Evolutionary conservation across 2,888 invertebrate genomes (phyloP).

Genomic region (Cheilosia scutellata): DNA sequence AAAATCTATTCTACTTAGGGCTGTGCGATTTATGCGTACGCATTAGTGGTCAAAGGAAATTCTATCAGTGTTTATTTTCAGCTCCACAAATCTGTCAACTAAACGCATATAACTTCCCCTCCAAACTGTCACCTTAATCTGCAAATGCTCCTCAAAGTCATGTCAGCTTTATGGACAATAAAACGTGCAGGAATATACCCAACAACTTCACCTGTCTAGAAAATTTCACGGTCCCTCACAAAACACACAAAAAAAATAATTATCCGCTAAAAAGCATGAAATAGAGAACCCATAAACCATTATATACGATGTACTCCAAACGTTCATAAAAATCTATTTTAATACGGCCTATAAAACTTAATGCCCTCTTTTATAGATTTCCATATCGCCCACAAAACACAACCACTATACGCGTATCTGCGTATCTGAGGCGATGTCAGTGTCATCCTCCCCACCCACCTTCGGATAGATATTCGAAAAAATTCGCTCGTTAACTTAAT

Average conservation of each 20-base stretch:
- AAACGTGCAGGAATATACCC: slow-evolving; percentile 17
- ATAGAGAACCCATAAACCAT: slow-evolving; percentile 43
- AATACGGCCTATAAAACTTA: slow-evolving; percentile 45
- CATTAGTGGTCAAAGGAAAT: no score
- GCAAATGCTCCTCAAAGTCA: slow-evolving; percentile 9
- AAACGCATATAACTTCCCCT: background rate
- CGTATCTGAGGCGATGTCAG: slow-evolving; percentile 2
- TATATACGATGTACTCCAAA: slow-evolving; percentile 22
- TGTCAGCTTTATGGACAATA: slow-evolving; percentile 1
- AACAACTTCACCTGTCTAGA: slow-evolving; percentile 29
- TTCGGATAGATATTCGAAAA: slow-evolving; percentile 31
- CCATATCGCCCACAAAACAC: slow-evolving; percentile 31
- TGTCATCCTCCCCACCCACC: background rate
- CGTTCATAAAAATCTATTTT: slow-evolving; percentile 65
- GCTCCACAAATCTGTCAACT: no score
- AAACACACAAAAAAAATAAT: slow-evolving; percentile 11
- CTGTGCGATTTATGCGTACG: no score
- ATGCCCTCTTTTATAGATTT: slow-evolving; percentile 41
- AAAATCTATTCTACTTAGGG: no score
- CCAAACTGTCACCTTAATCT: slow-evolving; percentile 25
- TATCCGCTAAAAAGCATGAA: slow-evolving; percentile 54
- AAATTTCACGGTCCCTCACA: slow-evolving; percentile 18
- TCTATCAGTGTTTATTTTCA: no score
- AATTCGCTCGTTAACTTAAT: slow-evolving; percentile 71
- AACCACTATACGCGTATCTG: background rate